These are phyloP conservation scores for Brachyrhaphis roseni DNA, from an alignment of 2,797 vertebrate genomes.

Conservation along the genomic window DNA sequence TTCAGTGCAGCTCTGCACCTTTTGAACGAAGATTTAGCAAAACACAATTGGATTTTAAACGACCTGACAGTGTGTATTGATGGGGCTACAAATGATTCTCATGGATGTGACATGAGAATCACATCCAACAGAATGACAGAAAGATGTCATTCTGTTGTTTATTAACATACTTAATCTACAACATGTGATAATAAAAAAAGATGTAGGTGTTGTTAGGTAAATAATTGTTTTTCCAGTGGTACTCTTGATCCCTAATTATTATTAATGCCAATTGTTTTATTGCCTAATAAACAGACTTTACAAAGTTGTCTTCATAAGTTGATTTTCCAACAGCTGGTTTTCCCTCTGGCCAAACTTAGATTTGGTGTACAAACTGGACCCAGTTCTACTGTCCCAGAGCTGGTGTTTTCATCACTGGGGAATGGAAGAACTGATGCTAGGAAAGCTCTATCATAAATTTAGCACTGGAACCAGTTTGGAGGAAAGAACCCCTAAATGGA, in stretches of 20 bases:
- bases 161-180: background rate
- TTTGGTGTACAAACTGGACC: background rate
- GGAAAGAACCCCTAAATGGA: background rate
- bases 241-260: background rate
- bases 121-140: no score
- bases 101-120: background rate
- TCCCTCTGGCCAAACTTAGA: background rate
- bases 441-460: background rate
- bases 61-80: background rate
- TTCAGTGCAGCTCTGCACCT: background rate
- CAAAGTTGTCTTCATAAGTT: background rate
- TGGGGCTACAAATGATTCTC: background rate
- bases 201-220: background rate
- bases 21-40: background rate
- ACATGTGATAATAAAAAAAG: background rate
- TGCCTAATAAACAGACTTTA: background rate
- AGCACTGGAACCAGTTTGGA: background rate
- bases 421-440: background rate
- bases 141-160: background rate
- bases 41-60: background rate
- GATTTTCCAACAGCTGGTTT: background rate
- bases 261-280: background rate
- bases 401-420: background rate
- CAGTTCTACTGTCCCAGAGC: background rate
- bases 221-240: background rate